Evolutionary conservation across 1,140 invertebrate genomes (phyloP), one percentile per base, ranked within the genome.

Genomic region (Physella acuta): DNA sequence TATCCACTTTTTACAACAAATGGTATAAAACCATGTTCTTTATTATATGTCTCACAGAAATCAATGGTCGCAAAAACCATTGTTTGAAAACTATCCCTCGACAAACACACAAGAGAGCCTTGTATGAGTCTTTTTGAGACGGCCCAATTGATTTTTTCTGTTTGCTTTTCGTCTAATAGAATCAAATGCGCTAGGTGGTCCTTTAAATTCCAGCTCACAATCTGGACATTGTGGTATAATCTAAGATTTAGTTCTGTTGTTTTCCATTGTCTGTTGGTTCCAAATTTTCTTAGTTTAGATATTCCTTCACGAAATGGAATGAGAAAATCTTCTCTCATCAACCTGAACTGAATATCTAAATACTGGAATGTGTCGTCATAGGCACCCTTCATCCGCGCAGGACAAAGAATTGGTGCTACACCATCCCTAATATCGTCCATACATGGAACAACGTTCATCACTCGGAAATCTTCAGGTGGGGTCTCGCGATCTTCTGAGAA

Each of bases 311-410:
- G 62, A 14, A 87, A 61, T 20, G 86, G 83, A 16, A 73, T 69
- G 60, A 85, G 62, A 64, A 85, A 86, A 75, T 94, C 92, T 85
- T 94, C 91, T 14, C 91, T 81, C 31, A 94, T 79, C 2, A 93
- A 82, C 20, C 91, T 82, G 76, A 91, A 92, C 73, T 94, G 92
- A 0, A 90, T 87, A 76, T 93, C 91, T 14, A 94, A 80, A 78
- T 94, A 94, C 73, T 92, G 88, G 30, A 91, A 85, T 0, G 88
- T 84, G 78, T 87, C 63, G 17, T 34, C 34, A 65, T 65, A 73
- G 4, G 55, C 33, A 34, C 71, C 71, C 34, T 58, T 60, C 17
- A 17, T 36, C 55, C 65, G 60, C 34, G 56, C 67, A 34, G 55
- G 31, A n/a, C 66, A 59, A 53, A 70, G 16, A 82, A 87, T 89